These are phyloP conservation scores for Phoxinus phoxinus DNA, from an alignment of 2,113 vertebrate genomes.

Conservation along the genomic window DNA sequence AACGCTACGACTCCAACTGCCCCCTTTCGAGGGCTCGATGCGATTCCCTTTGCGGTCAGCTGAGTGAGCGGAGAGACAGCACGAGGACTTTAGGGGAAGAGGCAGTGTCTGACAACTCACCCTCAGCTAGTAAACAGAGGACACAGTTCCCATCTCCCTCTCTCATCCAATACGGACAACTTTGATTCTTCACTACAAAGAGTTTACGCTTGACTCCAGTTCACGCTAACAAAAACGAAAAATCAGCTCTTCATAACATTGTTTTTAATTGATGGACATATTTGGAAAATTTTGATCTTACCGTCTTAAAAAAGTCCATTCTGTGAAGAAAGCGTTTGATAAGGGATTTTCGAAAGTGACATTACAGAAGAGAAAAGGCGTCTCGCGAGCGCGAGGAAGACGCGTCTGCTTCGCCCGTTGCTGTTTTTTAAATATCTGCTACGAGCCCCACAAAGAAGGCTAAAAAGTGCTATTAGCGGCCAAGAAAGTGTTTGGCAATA, in stretches of 20 bases:
- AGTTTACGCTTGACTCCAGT: conserved; percentile 64
- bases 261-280: conserved; percentile 60
- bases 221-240: conserved; percentile 46
- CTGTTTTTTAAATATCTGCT: conserved; percentile 78
- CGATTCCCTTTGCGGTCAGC: conserved; percentile 68
- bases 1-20: not conserved
- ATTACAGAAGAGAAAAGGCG: conserved; percentile 62
- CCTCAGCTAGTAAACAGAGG: conserved; percentile 40
- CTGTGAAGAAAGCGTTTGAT: conserved; percentile 63
- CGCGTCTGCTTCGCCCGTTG: conserved; percentile 72
- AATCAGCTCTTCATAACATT: conserved; percentile 39
- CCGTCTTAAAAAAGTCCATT: conserved; percentile 72
- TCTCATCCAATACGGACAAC: conserved; percentile 68
- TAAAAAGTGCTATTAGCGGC: conserved; percentile 71
- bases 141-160: conserved; percentile 16
- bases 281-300: conserved; percentile 73
- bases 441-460: conserved; percentile 69
- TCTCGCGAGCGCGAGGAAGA: conserved; percentile 65
- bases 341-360: conserved; percentile 66
- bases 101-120: conserved; percentile 81
- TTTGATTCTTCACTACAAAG: conserved; percentile 63
- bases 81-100: conserved; percentile 75
- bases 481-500: conserved; percentile 80
- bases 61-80: conserved; percentile 64
- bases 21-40: conserved; percentile 45